phyloP scores from a whole-genome alignment of 2,113 vertebrate species.

The Podarcis cretensis region DNA sequence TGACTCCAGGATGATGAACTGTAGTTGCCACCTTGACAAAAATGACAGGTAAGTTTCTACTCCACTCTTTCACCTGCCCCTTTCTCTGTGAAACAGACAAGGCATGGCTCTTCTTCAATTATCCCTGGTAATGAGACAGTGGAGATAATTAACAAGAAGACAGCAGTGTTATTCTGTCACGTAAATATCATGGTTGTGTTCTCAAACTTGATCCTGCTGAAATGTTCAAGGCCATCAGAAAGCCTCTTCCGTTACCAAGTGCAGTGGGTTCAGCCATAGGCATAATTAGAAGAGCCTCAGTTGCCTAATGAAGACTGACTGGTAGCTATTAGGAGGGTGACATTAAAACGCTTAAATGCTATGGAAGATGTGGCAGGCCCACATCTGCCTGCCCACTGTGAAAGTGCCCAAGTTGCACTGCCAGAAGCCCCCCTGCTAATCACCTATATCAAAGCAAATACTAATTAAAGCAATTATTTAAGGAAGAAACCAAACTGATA shows the following conservation, averaged over 20 bases:
- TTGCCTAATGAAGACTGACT: constrained; percentile 36
- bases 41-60: background rate
- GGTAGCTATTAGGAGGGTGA: background rate
- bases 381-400: constrained; percentile 25
- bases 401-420: constrained; percentile 41
- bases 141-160: constrained; percentile 14
- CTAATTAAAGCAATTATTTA: constrained; percentile 61
- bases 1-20: background rate
- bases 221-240: constrained; percentile 3
- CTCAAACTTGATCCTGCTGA: constrained; percentile 10
- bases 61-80: background rate
- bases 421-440: constrained; percentile 39
- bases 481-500: constrained; percentile 16
- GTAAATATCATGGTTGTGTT: background rate
- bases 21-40: background rate
- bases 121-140: constrained; percentile 5
- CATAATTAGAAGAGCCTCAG: background rate
- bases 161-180: constrained; percentile 28
- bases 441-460: constrained; percentile 16
- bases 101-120: constrained; percentile 5
- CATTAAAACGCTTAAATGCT: background rate
- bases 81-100: background rate
- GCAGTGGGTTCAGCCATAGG: background rate
- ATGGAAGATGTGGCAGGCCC: background rate
- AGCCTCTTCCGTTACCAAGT: background rate